phyloP scores from a whole-genome alignment of 2,113 vertebrate genomes.

The Corythaixoides concolor region DNA sequence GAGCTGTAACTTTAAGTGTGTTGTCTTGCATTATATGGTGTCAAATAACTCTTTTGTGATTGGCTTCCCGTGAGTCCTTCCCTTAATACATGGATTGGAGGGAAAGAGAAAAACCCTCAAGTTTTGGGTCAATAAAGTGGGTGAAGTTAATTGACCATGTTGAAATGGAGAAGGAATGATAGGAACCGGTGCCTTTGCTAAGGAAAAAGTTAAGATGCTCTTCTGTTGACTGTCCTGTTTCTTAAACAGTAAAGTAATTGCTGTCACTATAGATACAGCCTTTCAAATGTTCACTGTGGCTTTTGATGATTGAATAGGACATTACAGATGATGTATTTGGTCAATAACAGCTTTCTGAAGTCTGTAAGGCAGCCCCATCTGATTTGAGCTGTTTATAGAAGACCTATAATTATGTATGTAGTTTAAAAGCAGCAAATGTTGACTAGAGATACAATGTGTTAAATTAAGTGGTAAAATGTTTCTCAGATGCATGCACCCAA shows the following conservation, averaged over 20 bases:
- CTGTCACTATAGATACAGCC: background rate
- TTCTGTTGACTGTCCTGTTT: background rate
- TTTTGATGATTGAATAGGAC: constrained; percentile 27
- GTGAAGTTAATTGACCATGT: background rate
- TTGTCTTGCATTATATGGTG: background rate
- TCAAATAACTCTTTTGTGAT: background rate
- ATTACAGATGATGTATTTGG: constrained; percentile 18
- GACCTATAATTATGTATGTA: background rate
- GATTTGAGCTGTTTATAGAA: constrained; percentile 7
- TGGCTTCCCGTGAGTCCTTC: background rate
- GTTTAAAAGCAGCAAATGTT: background rate
- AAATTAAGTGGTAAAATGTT: constrained; percentile 3
- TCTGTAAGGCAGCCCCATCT: background rate
- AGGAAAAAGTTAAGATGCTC: background rate
- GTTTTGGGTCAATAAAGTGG: background rate
- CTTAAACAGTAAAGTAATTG: constrained; percentile 3
- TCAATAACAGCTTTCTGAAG: constrained; percentile 3
- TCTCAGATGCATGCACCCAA: background rate
- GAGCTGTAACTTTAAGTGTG: background rate
- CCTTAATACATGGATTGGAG: background rate
- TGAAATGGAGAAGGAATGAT: background rate
- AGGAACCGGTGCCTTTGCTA: background rate
- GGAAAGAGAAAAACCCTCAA: background rate
- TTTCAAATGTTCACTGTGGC: constrained; percentile 5
- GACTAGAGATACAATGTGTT: background rate